A percentile compares a stretch with the other conserved stretches of the same genome.
Conservation (phyloP, 1,140 invertebrate genomes). For the Delia radicum region DNA sequence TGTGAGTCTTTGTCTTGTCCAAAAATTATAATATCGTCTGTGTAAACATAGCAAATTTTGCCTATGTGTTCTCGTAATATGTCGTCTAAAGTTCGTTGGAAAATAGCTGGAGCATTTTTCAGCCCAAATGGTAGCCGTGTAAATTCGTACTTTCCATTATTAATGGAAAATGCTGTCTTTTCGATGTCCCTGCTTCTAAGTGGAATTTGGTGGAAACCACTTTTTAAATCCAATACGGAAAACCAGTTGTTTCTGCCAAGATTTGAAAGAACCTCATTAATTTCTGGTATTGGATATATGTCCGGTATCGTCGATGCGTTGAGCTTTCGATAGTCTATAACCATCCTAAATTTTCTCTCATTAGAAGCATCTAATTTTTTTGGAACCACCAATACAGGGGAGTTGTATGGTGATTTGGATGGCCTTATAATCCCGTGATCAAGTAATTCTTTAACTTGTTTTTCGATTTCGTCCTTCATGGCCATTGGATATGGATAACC, state of each 20-base stretch:
- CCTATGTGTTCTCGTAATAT: constrained; percentile 13
- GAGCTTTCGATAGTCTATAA: neutral
- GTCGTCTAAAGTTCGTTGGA: constrained; percentile 29
- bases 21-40: too few species aligned
- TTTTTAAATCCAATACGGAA: too few species aligned
- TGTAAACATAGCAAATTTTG: constrained; percentile 19
- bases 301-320: neutral
- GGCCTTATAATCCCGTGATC: too few species aligned
- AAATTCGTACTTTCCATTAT: too few species aligned
- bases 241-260: neutral
- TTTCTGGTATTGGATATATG: neutral
- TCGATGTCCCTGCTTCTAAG: neutral
- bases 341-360: neutral
- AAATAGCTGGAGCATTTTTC: constrained; percentile 53
- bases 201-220: too few species aligned
- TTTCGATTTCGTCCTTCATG: constrained; percentile 3
- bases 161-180: too few species aligned
- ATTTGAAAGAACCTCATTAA: neutral
- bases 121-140: too few species aligned
- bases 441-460: neutral
- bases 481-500: constrained; percentile 5
- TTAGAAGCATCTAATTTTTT: too few species aligned
- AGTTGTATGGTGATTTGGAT: too few species aligned
- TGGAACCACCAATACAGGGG: too few species aligned
- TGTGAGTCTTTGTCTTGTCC: neutral